Base-by-base conservation (phyloP, 2,888 invertebrate genomes). In the Bursaphelenchus okinawaensis region DNA sequence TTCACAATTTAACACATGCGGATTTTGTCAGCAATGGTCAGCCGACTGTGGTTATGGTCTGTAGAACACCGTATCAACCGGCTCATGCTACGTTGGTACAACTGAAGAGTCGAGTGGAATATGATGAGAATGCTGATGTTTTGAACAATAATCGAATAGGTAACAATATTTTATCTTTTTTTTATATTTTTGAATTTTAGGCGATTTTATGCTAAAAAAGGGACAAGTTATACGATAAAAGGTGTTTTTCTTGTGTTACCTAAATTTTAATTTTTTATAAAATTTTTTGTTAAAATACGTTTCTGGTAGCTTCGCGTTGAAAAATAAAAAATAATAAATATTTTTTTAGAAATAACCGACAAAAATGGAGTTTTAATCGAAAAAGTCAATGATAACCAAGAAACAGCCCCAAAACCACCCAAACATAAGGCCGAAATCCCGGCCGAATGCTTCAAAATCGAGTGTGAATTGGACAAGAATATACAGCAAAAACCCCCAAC, bases 1-100 rank as follows among this genome's bases (percentile, higher is more conserved):
- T 81, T 4, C 77, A 80, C 63, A 81, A 81, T 55, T 74, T 75
- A 16, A 75, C 75, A 12, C 75, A 79, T 62, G 72, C 79, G n/a
- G 57, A 57, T 52, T 52, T 55, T 24, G 50, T 62, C 1, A 52
- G 27, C 26, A 4, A 69, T 16, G 52, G 31, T n/a, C n/a, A 56
- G 8, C 71, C 71, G 27, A 58, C 69, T 0, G 26, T 69, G 31
- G 40, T 69, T 19, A 63, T 73, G 26, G 55, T 69, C 16, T 55
- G 67, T n/a, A 27, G 69, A 63, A 69, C 54, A 7, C 72, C 72
- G 6, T 65, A 28, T 54, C 29, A 62, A 8, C 23, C 56, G 9
- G 69, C 69, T 7, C 62, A 55, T 19, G 68, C 69, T 7, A 51
- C 40, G 2, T 19, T 72, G 20, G 54, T 69, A n/a, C 72, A 70